Conservation (phyloP, 2,888 invertebrate genomes). For the Lapara coniferarum region DNA sequence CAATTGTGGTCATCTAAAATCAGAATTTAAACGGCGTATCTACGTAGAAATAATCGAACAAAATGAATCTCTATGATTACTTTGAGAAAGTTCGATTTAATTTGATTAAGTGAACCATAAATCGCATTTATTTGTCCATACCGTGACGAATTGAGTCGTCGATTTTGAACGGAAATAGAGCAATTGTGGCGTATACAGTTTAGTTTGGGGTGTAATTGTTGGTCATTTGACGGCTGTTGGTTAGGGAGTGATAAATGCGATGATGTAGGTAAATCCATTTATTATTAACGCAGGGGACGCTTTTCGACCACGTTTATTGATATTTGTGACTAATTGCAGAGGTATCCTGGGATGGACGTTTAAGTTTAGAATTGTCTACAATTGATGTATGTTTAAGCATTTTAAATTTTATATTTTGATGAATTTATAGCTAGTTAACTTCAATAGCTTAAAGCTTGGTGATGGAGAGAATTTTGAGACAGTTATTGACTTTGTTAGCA, state of each 20-base stretch:
- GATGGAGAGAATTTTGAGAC: no score
- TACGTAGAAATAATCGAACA: background rate
- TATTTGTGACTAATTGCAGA: constrained; percentile 40
- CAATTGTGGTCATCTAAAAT: background rate
- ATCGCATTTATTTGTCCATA: constrained; percentile 49
- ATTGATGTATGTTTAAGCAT: no score
- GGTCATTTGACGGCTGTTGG: constrained; percentile 56
- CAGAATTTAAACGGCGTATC: background rate
- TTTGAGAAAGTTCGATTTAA: background rate
- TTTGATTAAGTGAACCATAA: background rate
- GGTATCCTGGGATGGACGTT: background rate
- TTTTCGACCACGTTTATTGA: constrained; percentile 32
- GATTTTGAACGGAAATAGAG: constrained; percentile 73
- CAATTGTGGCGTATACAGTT: constrained; percentile 71
- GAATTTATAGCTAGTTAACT: no score
- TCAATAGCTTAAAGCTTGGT: no score
- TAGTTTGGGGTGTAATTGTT: constrained; percentile 64
- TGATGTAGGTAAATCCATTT: constrained; percentile 73
- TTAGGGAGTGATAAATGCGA: constrained; percentile 60
- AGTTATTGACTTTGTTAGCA: no score
- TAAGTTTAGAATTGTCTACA: background rate
- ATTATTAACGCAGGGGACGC: constrained; percentile 47
- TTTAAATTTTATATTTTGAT: no score
- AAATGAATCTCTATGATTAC: background rate
- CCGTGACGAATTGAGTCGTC: constrained; percentile 70